Conservation (phyloP, 1,140 invertebrate genomes). For the Melitaea cinxia region DNA sequence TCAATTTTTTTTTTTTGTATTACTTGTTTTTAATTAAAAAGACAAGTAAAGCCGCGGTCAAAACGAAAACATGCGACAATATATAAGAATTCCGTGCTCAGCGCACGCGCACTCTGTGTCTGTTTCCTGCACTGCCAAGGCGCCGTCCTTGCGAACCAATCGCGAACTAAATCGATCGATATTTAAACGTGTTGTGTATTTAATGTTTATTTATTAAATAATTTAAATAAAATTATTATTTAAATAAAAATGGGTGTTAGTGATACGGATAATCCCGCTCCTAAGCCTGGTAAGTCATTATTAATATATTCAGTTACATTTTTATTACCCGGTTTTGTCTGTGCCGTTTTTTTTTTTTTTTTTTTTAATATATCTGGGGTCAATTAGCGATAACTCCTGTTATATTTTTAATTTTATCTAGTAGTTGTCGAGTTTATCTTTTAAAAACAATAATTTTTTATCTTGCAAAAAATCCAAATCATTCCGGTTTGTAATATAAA, state of each 20-base stretch:
- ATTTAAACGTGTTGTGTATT: neutral
- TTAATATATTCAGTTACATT: neutral
- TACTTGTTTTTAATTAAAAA: neutral
- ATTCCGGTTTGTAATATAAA: too few species aligned
- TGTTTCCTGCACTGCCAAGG: constrained; percentile 38
- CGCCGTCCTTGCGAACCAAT: constrained; percentile 30
- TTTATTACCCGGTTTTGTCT: too few species aligned
- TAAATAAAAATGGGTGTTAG: constrained; percentile 1
- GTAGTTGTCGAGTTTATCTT: too few species aligned
- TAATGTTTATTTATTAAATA: constrained; percentile 3
- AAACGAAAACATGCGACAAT: constrained; percentile 25
- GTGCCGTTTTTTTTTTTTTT: too few species aligned
- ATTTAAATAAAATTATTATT: neutral
- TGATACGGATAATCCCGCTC: neutral
- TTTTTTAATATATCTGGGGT: too few species aligned
- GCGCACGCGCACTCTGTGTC: constrained; percentile 27
- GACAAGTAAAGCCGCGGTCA: constrained; percentile 25
- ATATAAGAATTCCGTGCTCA: constrained; percentile 35
- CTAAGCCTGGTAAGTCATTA: constrained; percentile 4
- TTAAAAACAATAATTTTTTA: too few species aligned
- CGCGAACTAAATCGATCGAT: neutral
- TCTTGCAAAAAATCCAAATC: too few species aligned
- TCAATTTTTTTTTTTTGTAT: too few species aligned
- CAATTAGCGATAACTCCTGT: too few species aligned
- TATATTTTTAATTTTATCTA: too few species aligned